Base-by-base conservation (phyloP, 2,113 vertebrate species). In the Garra rufa region DNA sequence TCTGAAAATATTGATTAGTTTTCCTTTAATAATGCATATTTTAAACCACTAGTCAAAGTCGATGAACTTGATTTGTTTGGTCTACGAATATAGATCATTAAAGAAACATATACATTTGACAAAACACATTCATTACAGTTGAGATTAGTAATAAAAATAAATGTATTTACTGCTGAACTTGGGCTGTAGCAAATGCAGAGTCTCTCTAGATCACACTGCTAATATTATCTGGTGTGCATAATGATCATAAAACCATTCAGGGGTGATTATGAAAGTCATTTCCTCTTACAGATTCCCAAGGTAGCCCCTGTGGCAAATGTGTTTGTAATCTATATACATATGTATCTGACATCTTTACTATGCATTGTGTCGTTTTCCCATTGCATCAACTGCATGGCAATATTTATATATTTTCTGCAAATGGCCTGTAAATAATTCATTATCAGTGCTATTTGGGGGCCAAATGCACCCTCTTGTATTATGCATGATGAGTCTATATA, bases 401-500 rank as follows among this genome's bases (percentile, higher is more conserved):
- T 83, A 80, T 87, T 87, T 85, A 88, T 88, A 89, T 82, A 69
- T 93, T 88, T 92, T 86, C 86, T 87, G 88, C 84, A 86, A 91
- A 85, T 70, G 67, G 85, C 44, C 80, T 76, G 82, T 94, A 73
- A 92, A 93, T 94, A 90, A 93, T 94, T 94, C 44, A 93, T 83
- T 6, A 17, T 21, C 73, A 50, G 63, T 41, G 81, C 90, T 92
- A 94, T 92, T 93, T 91, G 86, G 89, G 90, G 91, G 80, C 61
- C 85, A 82, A 81, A 93, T 88, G 90, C 87, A 82, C 71, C 24
- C n/a, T 91, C 88, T 88, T 94, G 73, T 93, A 94, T 93, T 89
- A 94, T 94, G 88, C 87, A 94, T 92, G 92, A 89, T 10, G 81
- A 80, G 85, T 88, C 89, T 90, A 81, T 91, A 90, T 91, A 92